Evolutionary conservation across 2,113 vertebrate species (phyloP), one percentile per base, ranked within the genome.

Genomic region (Setophaga petechia): DNA sequence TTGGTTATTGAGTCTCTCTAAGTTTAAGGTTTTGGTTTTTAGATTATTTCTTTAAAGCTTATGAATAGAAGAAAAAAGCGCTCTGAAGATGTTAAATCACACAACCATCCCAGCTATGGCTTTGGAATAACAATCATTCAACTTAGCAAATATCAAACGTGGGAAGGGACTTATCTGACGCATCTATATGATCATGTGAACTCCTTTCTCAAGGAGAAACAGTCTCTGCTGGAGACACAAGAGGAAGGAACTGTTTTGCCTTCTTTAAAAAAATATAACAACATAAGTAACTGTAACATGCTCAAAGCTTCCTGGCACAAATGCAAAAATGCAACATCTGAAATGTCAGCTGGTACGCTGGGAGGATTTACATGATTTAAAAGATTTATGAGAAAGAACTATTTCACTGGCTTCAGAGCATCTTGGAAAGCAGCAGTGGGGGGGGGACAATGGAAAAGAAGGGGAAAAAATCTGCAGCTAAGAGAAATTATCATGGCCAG

Each of bases 81-180:
- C 67, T 93, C 54, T 5, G 6, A 65, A 94, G 62, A 93, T 9
- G 4, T 93, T 77, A 94, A 95, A 71, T 85, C 87, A 67, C 41
- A 58, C 35, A 96, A 59, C 89, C 73, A 80, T 94, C 78, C 67
- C 90, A 74, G 86, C 74, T 86, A 89, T 80, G 84, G 28, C 82
- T 90, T 79, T 88, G 54, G 82, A 93, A 95, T 78, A 97, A 79
- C 87, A 87, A 54, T 80, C 58, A 83, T 76, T 84, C 77, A 91
- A 78, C 77, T 89, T 91, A 87, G 80, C 76, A 88, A 84, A 94
- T 95, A 92, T 93, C 94, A 95, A 51, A 92, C 46, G 63, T 95
- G 90, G 94, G 94, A 96, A 96, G 94, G 73, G 93, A 89, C 89
- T 97, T 93, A 96, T 96, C 73, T 96, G 94, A 93, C 43, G 72